Evolutionary conservation across 2,888 invertebrate species (phyloP).

Genomic region (Leptodirus hochenwartii): DNA sequence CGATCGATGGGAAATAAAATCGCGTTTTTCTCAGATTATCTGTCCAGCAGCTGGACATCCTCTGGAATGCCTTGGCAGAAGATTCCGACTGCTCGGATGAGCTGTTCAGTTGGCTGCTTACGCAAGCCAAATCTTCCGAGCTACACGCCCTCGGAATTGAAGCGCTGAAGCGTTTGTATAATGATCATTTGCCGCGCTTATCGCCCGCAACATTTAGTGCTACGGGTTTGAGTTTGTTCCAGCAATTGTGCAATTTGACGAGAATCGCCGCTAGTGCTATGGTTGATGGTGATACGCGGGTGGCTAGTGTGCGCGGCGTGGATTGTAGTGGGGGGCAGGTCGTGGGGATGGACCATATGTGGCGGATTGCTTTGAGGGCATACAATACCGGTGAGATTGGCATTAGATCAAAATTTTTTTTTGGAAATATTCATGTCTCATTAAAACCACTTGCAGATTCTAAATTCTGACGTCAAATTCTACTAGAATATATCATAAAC

Average conservation of each 20-base stretch:
- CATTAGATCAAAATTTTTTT: no score
- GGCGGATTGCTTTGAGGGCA: constrained; percentile 84
- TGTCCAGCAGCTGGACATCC: constrained; percentile 74
- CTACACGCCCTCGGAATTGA: constrained; percentile 81
- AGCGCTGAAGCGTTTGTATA: constrained; percentile 70
- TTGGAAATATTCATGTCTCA: no score
- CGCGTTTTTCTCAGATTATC: constrained; percentile 36
- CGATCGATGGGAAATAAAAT: background rate
- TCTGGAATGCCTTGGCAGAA: constrained; percentile 82
- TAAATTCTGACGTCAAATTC: no score
- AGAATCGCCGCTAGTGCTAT: constrained; percentile 59
- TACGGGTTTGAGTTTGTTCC: constrained; percentile 79
- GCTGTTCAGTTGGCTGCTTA: constrained; percentile 81
- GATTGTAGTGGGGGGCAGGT: constrained; percentile 35
- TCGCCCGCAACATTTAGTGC: constrained; percentile 81
- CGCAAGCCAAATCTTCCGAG: constrained; percentile 81
- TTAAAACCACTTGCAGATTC: no score
- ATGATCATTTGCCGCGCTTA: constrained; percentile 74
- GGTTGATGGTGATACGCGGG: no score
- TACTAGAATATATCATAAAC: no score
- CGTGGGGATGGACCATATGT: constrained; percentile 82
- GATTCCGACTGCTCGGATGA: constrained; percentile 79
- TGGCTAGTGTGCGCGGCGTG: constrained; percentile 28
- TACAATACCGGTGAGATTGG: constrained; percentile 54
- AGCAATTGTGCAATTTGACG: constrained; percentile 77